A percentile compares a stretch with the other conserved stretches of the same genome.
Evolutionary conservation across 2,113 vertebrate genomes (phyloP).

Genomic region (Corapipo altera): DNA sequence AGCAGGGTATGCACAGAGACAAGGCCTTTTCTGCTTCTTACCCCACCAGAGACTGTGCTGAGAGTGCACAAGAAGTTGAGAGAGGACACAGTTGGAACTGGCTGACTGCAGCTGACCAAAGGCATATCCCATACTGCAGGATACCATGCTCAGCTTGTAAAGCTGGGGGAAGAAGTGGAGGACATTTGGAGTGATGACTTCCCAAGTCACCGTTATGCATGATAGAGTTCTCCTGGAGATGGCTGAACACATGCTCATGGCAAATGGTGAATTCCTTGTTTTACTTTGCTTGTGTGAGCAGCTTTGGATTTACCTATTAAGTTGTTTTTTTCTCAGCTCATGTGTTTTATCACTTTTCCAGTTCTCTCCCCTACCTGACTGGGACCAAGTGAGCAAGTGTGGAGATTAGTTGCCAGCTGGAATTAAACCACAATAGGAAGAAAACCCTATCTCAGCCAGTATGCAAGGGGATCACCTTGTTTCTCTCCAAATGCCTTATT

Average conservation of each 20-base stretch:
- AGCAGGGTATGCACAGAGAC: background rate
- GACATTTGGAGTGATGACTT: background rate
- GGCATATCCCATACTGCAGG: background rate
- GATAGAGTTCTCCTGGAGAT: background rate
- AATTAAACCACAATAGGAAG: background rate
- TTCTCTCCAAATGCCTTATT: background rate
- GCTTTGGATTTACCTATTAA: background rate
- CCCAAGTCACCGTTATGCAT: background rate
- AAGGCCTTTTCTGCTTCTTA: background rate
- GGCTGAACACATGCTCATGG: background rate
- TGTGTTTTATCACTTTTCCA: background rate
- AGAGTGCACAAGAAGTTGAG: background rate
- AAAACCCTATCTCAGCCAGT: background rate
- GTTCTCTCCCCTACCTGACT: background rate
- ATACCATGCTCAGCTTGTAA: background rate
- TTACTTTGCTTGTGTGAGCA: background rate
- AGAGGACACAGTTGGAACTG: background rate
- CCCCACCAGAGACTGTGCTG: background rate
- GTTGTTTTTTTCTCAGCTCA: background rate
- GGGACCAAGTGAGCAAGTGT: background rate
- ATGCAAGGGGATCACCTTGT: background rate
- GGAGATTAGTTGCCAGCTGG: background rate
- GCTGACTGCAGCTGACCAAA: background rate
- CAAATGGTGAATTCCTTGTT: background rate
- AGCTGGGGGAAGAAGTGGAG: background rate